phyloP scores from a whole-genome alignment of 2,113 vertebrate genomes.

The Furnarius figulus region DNA sequence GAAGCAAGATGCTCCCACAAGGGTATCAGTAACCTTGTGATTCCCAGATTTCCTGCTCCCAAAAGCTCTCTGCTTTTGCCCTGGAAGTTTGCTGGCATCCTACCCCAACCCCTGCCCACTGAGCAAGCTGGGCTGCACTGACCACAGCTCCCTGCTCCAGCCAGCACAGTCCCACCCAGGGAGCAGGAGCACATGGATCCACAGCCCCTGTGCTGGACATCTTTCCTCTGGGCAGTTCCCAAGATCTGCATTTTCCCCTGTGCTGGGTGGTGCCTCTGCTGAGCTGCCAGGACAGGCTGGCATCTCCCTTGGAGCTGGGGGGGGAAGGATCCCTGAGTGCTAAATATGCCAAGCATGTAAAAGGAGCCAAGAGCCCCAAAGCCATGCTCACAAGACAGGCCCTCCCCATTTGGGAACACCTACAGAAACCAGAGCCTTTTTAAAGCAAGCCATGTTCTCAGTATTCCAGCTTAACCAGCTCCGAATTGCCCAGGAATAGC shows the following conservation, averaged over 20 bases:
- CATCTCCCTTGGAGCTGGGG: not conserved
- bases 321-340: not conserved
- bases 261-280: not conserved
- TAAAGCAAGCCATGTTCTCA: not conserved
- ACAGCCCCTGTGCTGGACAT: fast-evolving
- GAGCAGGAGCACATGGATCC: not conserved
- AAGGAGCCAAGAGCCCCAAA: not conserved
- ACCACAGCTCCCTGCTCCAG: not conserved
- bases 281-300: not conserved
- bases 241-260: not conserved
- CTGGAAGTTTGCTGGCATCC: not conserved
- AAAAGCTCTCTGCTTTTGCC: not conserved
- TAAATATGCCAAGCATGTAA: not conserved
- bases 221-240: not conserved
- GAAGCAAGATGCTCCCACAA: not conserved
- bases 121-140: not conserved
- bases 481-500: conserved; percentile 2
- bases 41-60: not conserved
- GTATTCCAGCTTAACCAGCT: conserved; percentile 24
- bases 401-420: conserved; percentile 25
- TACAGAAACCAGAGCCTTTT: conserved; percentile 5
- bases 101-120: not conserved
- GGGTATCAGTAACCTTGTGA: fast-evolving
- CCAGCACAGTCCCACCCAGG: not conserved
- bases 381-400: not conserved